These are phyloP conservation scores for Opisthocomus hoazin DNA, from an alignment of 2,113 vertebrate species.

Conservation along the genomic window DNA sequence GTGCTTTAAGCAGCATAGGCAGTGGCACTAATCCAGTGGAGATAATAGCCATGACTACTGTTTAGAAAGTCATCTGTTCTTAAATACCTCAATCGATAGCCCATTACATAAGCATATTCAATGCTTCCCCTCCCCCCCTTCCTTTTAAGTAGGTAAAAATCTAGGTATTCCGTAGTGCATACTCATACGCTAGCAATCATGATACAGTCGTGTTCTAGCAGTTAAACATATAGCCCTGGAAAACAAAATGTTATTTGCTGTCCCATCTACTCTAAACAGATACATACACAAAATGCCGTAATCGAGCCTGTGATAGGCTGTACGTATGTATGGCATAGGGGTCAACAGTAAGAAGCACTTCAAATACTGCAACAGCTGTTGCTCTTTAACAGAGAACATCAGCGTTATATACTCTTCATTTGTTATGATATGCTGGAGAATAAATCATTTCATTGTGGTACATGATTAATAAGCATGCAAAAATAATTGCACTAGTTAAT, in stretches of 20 bases:
- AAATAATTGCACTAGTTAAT: background rate
- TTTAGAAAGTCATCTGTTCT: background rate
- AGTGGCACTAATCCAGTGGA: background rate
- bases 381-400: background rate
- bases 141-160: background rate
- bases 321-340: background rate
- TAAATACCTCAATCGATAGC: background rate
- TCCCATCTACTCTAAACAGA: background rate
- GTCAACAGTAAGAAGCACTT: background rate
- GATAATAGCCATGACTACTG: background rate
- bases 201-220: background rate
- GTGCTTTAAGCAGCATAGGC: background rate
- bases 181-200: background rate
- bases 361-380: background rate
- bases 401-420: background rate
- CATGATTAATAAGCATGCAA: background rate
- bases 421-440: background rate
- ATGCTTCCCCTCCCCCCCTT: accelerated
- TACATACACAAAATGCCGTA: background rate
- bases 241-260: background rate
- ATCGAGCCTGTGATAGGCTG: background rate
- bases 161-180: background rate
- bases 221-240: background rate
- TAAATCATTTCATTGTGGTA: background rate
- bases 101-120: background rate